A percentile compares a stretch with the other conserved stretches of the same genome.
Conservation (phyloP, 2,113 vertebrate species). For the Gallinago media region DNA sequence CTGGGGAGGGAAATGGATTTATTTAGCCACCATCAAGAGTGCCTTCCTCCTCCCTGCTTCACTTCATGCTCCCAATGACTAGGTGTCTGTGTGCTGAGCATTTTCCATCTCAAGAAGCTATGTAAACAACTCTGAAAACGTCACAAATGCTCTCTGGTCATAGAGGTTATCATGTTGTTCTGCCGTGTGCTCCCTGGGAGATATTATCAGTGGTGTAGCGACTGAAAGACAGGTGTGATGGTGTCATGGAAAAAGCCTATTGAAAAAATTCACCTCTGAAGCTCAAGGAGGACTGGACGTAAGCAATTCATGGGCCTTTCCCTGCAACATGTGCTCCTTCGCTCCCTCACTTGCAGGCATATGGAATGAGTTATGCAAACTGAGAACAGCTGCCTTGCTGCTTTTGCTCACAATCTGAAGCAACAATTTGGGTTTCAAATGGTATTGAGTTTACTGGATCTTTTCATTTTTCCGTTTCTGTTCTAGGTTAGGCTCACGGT, state of each 20-base stretch:
- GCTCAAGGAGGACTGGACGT: background rate
- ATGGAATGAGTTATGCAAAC: conserved; percentile 32
- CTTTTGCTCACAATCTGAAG: conserved; percentile 4
- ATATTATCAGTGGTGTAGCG: background rate
- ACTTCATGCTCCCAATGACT: background rate
- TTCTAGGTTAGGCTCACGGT: background rate
- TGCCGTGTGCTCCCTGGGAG: background rate
- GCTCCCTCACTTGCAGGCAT: background rate
- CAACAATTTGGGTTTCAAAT: conserved; percentile 4
- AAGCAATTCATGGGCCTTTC: background rate
- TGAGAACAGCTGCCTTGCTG: conserved; percentile 18
- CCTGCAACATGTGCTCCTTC: background rate
- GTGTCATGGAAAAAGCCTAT: conserved; percentile 26
- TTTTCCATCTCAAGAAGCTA: background rate
- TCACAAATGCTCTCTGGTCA: background rate
- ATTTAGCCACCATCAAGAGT: background rate
- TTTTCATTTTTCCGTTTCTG: background rate
- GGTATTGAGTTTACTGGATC: background rate
- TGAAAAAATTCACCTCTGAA: background rate
- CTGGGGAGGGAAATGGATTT: background rate
- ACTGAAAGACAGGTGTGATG: background rate
- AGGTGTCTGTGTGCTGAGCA: background rate
- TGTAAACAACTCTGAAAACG: background rate
- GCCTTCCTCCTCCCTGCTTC: background rate
- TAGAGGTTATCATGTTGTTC: background rate